These are phyloP conservation scores for Petrolisthes cinctipes DNA, from an alignment of 2,888 invertebrate species.

Conservation along the genomic window DNA sequence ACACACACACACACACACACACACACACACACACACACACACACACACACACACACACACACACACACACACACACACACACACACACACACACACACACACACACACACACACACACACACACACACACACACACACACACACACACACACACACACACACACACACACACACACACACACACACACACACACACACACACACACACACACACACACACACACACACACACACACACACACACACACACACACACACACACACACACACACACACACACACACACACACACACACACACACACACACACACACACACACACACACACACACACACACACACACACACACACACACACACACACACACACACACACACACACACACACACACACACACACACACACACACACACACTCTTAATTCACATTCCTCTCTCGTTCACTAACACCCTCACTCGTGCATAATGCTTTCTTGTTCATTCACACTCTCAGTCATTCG, in stretches of 20 bases:
- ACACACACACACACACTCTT: not conserved
- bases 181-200: not conserved
- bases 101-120: not conserved
- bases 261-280: not conserved
- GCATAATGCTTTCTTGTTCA: too few relatives aligned
- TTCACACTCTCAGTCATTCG: too few relatives aligned
- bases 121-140: not conserved
- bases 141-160: not conserved
- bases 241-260: not conserved
- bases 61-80: not conserved
- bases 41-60: not conserved
- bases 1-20: not conserved
- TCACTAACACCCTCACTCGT: too few relatives aligned
- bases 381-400: not conserved
- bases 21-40: not conserved
- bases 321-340: not conserved
- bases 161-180: not conserved
- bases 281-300: not conserved
- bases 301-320: not conserved
- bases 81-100: not conserved
- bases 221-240: not conserved
- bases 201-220: not conserved
- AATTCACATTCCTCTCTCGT: too few relatives aligned
- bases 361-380: not conserved
- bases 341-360: not conserved